Percentiles rank a stretch among this genome's conserved stretches.
These are phyloP conservation scores for Pachyramphus minor DNA, from an alignment of 2,113 vertebrate genomes.

Conservation along the genomic window DNA sequence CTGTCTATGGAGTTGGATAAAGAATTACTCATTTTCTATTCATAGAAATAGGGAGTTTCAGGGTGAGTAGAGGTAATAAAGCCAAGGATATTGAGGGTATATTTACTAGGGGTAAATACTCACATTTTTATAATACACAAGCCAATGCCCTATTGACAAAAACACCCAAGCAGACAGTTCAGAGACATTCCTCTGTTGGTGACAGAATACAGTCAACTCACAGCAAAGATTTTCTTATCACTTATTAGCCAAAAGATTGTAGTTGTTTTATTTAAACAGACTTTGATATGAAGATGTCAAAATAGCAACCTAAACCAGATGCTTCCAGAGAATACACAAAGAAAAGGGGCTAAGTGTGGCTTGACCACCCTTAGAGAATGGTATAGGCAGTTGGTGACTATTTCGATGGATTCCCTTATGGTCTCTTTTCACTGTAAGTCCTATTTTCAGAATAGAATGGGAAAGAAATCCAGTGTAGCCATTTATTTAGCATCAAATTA, in stretches of 20 bases:
- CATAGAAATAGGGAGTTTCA: not conserved
- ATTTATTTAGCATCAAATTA: not conserved
- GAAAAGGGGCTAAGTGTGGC: not conserved
- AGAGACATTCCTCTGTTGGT: not conserved
- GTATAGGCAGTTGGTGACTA: not conserved
- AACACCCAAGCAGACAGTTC: not conserved
- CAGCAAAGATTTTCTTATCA: conserved; percentile 27
- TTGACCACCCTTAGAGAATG: not conserved
- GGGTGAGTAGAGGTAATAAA: not conserved
- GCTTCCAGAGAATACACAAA: not conserved
- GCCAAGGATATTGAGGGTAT: not conserved
- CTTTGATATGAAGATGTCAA: not conserved
- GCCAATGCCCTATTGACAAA: not conserved
- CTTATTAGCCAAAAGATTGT: not conserved
- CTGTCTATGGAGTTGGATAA: not conserved
- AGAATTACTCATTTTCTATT: not conserved
- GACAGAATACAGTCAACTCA: not conserved
- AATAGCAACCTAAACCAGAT: conserved; percentile 4
- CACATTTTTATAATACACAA: not conserved
- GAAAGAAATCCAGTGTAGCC: not conserved
- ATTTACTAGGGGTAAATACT: not conserved
- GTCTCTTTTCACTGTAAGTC: not conserved
- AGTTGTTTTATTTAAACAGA: conserved; percentile 32
- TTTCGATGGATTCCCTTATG: not conserved
- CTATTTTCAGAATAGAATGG: not conserved